A percentile compares a stretch with the other conserved stretches of the same genome.
Conservation (phyloP, 2,113 vertebrate genomes). For the Crotalus tigris region DNA sequence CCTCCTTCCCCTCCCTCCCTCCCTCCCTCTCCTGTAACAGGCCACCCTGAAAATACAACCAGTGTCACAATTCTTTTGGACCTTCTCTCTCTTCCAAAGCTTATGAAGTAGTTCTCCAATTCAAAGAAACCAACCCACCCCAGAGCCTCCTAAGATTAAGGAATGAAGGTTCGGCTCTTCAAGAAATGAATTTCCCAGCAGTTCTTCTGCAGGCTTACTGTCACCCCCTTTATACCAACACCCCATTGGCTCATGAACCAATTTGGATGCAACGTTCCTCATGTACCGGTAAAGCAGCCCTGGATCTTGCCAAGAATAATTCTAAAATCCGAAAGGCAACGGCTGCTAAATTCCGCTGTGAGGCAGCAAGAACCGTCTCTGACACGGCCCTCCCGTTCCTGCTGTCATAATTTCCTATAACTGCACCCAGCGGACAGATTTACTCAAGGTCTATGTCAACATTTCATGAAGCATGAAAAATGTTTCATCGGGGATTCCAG, state of each 20-base stretch:
- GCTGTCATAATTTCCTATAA: neutral
- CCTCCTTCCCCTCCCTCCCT: too few relatives aligned
- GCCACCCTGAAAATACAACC: neutral
- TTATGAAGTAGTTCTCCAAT: neutral
- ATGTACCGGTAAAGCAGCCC: neutral
- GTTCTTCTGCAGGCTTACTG: neutral
- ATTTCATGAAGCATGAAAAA: constrained; percentile 31
- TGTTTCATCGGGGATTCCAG: constrained; percentile 3
- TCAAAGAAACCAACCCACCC: neutral
- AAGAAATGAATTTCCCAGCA: neutral
- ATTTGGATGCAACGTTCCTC: neutral
- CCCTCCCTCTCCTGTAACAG: too few relatives aligned
- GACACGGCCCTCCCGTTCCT: neutral
- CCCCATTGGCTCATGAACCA: neutral
- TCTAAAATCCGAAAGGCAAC: neutral
- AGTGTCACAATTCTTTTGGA: neutral
- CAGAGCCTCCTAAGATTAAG: neutral
- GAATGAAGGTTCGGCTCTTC: neutral
- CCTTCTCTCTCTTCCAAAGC: neutral
- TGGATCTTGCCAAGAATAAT: neutral
- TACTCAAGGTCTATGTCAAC: constrained; percentile 19
- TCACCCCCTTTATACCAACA: neutral
- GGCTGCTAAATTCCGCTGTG: neutral
- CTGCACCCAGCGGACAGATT: constrained; percentile 22
- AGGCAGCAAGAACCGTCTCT: neutral